A percentile compares a stretch with the other conserved stretches of the same genome.
Evolutionary conservation across 1,140 invertebrate species (phyloP).

Genomic region (Helicoverpa armigera): DNA sequence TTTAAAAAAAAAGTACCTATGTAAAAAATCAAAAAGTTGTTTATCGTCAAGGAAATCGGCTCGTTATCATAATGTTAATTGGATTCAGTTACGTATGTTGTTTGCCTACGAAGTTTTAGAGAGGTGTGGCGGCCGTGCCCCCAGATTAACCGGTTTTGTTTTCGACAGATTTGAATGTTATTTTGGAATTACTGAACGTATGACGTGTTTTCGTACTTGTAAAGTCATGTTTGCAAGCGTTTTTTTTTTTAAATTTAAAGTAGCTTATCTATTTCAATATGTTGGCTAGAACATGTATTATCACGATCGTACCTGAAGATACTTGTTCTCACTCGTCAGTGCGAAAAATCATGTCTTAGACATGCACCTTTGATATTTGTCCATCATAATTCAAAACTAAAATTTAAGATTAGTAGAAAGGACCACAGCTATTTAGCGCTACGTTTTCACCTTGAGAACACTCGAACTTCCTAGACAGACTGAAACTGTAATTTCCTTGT

Average conservation of each 20-base stretch:
- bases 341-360: no score
- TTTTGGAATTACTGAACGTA: neutral
- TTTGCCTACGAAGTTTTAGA: slow-evolving; percentile 2
- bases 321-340: no score
- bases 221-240: neutral
- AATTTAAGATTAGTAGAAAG: no score
- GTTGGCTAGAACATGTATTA: no score
- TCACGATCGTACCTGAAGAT: no score
- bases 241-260: neutral
- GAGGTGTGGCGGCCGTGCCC: slow-evolving; percentile 37
- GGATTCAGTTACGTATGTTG: slow-evolving; percentile 26
- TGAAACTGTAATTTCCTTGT: no score
- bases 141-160: slow-evolving; percentile 7
- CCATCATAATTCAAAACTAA: no score
- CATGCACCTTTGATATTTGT: no score
- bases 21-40: slow-evolving; percentile 7
- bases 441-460: no score
- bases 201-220: neutral
- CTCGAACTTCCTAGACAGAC: no score
- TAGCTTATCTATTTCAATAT: neutral
- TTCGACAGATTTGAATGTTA: neutral
- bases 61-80: slow-evolving; percentile 16
- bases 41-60: slow-evolving; percentile 16
- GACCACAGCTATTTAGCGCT: no score
- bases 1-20: neutral